A percentile compares a stretch with the other conserved stretches of the same genome.
Evolutionary conservation across 2,888 invertebrate species (phyloP).

Genomic region (Aporophyla lueneburgensis): DNA sequence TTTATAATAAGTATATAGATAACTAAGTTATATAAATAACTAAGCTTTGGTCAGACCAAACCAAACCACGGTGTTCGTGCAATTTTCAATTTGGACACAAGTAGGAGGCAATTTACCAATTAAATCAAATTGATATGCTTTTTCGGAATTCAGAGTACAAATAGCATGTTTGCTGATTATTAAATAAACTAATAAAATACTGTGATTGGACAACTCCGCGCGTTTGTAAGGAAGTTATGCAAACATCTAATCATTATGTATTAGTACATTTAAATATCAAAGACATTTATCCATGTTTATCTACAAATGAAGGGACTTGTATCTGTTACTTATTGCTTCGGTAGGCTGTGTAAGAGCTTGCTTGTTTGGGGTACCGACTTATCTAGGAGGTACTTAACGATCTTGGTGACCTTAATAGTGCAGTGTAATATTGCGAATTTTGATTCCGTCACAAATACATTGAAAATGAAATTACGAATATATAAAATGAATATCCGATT

Average conservation of each 20-base stretch:
- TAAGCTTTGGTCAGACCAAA: no score
- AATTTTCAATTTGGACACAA: slow-evolving; percentile 51
- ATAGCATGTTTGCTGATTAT: slow-evolving; percentile 64
- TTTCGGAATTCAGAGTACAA: slow-evolving; percentile 51
- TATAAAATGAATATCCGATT: no score
- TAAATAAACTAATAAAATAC: slow-evolving; percentile 61
- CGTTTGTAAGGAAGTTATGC: slow-evolving; percentile 56
- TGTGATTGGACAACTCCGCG: slow-evolving; percentile 66
- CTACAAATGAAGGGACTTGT: slow-evolving; percentile 43
- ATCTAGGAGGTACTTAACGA: neutral
- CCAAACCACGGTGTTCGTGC: slow-evolving; percentile 48
- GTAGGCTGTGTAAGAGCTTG: slow-evolving; percentile 23
- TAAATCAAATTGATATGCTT: slow-evolving; percentile 52
- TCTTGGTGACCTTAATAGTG: slow-evolving; percentile 14
- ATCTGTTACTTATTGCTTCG: slow-evolving; percentile 40
- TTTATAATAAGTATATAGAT: no score
- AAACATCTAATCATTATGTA: slow-evolving; percentile 54
- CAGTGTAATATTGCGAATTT: neutral
- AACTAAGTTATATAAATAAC: no score
- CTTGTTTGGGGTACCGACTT: slow-evolving; percentile 16
- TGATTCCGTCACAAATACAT: neutral
- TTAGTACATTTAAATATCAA: slow-evolving; percentile 61
- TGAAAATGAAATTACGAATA: neutral
- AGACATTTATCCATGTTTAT: slow-evolving; percentile 59
- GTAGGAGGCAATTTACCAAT: slow-evolving; percentile 67